These are phyloP conservation scores for Leptogaster cylindrica DNA, from an alignment of 2,888 invertebrate genomes.

Conservation along the genomic window DNA sequence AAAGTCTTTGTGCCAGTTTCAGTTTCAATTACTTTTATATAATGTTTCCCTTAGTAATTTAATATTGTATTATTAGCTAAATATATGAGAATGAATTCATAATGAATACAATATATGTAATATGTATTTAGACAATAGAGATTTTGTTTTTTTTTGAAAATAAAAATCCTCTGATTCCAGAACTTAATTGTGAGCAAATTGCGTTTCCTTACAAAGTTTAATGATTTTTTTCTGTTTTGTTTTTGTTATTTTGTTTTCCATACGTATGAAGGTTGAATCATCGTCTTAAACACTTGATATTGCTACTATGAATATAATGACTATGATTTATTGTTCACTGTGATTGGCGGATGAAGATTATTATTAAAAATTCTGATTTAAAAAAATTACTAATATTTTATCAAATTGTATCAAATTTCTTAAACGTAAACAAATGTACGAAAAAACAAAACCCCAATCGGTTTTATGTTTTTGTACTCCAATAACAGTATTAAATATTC, in stretches of 20 bases:
- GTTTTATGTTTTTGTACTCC: no score
- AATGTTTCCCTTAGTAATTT: conserved; percentile 2
- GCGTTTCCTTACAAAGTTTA: neutral
- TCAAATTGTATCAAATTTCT: no score
- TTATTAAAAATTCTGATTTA: no score
- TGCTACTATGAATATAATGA: neutral
- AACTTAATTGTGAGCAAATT: neutral
- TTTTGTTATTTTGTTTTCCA: no score
- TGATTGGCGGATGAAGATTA: no score
- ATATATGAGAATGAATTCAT: neutral
- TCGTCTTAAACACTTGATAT: no score
- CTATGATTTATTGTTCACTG: neutral
- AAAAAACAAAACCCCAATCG: no score
- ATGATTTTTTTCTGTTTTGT: no score
- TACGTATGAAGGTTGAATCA: no score
- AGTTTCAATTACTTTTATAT: conserved; percentile 10
- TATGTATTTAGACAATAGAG: neutral
- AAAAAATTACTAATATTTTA: no score
- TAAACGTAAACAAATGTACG: no score
- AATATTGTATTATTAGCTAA: neutral
- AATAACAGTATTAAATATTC: neutral
- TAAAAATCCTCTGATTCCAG: neutral
- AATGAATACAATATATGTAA: neutral
- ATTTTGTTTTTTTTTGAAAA: neutral
- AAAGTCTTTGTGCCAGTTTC: conserved; percentile 22